These are phyloP conservation scores for Oryzias celebensis DNA, from an alignment of 2,113 vertebrate species.

Conservation along the genomic window DNA sequence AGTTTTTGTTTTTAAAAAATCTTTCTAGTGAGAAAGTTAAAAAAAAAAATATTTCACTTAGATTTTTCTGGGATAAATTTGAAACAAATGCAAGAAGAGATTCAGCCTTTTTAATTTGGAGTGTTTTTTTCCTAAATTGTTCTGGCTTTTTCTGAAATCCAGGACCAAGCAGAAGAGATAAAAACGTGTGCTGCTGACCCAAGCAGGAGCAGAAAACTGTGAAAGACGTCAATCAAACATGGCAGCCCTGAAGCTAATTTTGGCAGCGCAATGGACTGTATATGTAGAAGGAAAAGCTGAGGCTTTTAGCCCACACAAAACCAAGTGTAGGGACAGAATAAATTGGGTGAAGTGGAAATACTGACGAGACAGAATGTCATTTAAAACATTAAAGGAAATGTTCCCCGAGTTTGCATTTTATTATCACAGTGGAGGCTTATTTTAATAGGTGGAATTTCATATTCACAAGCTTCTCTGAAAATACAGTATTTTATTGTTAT, in stretches of 20 bases:
- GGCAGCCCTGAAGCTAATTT: neutral
- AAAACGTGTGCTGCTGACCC: neutral
- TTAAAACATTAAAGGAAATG: slow-evolving; percentile 1
- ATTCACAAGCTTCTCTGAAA: neutral
- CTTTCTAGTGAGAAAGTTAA: no score
- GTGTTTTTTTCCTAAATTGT: no score
- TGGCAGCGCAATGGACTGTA: neutral
- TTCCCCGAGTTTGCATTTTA: neutral
- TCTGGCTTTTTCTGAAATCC: no score
- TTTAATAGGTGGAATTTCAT: neutral
- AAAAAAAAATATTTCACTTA: no score
- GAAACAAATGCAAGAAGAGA: no score
- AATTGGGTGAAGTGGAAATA: neutral
- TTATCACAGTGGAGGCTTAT: neutral
- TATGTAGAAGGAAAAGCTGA: neutral
- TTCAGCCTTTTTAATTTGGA: no score
- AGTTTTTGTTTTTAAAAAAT: no score
- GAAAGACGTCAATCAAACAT: slow-evolving; percentile 3
- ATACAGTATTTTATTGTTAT: neutral
- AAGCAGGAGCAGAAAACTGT: neutral
- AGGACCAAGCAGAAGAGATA: no score
- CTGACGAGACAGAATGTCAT: neutral
- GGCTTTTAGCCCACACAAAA: neutral
- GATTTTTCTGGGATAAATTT: no score
- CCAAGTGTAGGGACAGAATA: neutral